These are phyloP conservation scores for Cylloceria caligata DNA, from an alignment of 2,888 invertebrate genomes.

Conservation along the genomic window DNA sequence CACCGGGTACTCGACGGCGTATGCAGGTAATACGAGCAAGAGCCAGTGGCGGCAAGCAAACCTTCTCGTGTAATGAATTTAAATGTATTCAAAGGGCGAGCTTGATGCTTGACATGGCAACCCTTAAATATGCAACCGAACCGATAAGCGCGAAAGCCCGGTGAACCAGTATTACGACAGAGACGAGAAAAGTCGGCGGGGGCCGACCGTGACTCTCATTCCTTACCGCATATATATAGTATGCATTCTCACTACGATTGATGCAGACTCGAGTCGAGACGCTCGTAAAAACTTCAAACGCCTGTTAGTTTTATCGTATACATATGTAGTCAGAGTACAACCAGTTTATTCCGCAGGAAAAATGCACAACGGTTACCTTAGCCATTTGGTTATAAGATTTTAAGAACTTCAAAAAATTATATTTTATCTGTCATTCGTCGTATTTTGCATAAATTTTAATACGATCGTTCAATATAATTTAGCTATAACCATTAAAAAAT, in stretches of 20 bases:
- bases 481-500: no score
- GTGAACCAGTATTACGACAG: constrained; percentile 78
- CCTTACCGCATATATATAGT: constrained; percentile 10
- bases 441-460: background rate
- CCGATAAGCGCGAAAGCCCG: constrained; percentile 81
- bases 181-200: constrained; percentile 61
- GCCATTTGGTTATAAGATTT: background rate
- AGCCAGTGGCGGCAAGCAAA: constrained; percentile 65
- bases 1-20: background rate
- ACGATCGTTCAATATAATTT: no score
- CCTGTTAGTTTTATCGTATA: constrained; percentile 62
- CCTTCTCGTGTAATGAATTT: constrained; percentile 81
- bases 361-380: background rate
- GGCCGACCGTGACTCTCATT: constrained; percentile 66
- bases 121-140: constrained; percentile 82
- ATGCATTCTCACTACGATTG: constrained; percentile 39
- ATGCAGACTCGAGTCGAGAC: constrained; percentile 29
- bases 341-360: constrained; percentile 10
- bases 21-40: constrained; percentile 35
- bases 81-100: constrained; percentile 84
- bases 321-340: constrained; percentile 11
- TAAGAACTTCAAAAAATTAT: background rate
- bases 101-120: constrained; percentile 82
- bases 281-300: constrained; percentile 64
- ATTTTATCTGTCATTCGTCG: background rate